Conservation (phyloP, 2,113 vertebrate species). For the Phocoena sinus region DNA sequence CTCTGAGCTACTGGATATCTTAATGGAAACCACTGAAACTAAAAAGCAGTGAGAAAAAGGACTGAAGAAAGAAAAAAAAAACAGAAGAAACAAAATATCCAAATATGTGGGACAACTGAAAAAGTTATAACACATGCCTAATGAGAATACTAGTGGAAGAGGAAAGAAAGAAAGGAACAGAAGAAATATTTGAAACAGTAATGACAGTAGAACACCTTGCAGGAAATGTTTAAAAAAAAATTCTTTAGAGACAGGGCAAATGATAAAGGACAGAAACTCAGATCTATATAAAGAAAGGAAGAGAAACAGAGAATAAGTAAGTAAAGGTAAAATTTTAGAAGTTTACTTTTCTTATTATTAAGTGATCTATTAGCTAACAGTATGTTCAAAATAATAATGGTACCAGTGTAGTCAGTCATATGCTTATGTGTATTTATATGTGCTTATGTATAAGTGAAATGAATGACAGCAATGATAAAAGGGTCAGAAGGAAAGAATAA, state of each 20-base stretch:
- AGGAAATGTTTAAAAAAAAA: neutral
- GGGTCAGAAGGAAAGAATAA: neutral
- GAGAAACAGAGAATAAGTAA: neutral
- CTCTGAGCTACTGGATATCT: neutral
- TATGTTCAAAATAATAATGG: neutral
- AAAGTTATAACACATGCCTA: neutral
- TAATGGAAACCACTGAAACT: neutral
- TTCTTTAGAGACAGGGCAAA: neutral
- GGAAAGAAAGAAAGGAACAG: neutral
- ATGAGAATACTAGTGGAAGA: neutral
- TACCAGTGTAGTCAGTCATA: neutral
- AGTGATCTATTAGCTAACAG: neutral
- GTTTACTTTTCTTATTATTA: neutral
- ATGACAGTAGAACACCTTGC: neutral
- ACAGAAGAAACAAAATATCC: neutral
- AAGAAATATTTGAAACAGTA: neutral
- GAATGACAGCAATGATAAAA: neutral
- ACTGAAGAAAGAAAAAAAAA: neutral
- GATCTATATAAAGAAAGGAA: neutral
- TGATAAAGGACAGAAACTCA: neutral
- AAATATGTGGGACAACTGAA: neutral
- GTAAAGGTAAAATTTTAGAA: neutral
- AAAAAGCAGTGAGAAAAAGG: neutral
- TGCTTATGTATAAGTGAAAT: neutral
- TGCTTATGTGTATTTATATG: neutral